Percentiles rank a stretch among this genome's conserved stretches.
Evolutionary conservation across 1,140 invertebrate species (phyloP).

Genomic region (Zaprionus kolodkinae): DNA sequence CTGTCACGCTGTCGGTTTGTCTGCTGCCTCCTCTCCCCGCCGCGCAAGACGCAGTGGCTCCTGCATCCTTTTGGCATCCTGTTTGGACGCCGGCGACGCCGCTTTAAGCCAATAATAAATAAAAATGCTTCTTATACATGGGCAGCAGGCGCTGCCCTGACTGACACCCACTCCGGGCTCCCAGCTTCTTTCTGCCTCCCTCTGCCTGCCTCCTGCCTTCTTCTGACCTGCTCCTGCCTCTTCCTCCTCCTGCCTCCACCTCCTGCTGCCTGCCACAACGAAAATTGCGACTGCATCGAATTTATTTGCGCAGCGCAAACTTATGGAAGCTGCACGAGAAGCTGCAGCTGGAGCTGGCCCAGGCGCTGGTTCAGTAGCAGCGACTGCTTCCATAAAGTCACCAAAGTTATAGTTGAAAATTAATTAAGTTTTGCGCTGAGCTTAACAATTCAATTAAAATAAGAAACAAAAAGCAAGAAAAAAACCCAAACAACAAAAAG

Average conservation of each 20-base stretch:
- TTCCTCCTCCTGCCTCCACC: background rate
- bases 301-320: constrained; percentile 69
- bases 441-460: constrained; percentile 83
- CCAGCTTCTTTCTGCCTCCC: background rate
- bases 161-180: background rate
- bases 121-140: constrained; percentile 72
- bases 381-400: constrained; percentile 63
- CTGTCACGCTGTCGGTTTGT: constrained; percentile 51
- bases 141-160: constrained; percentile 5
- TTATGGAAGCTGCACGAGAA: constrained; percentile 47
- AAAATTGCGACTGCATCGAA: constrained; percentile 72
- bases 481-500: constrained; percentile 69
- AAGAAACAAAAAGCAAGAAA: constrained; percentile 23
- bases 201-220: background rate
- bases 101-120: constrained; percentile 82
- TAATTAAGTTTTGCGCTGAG: constrained; percentile 81
- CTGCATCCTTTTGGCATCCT: constrained; percentile 64
- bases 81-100: constrained; percentile 21
- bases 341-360: background rate
- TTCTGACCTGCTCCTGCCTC: no score
- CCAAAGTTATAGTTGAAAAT: constrained; percentile 78
- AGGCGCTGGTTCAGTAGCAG: background rate
- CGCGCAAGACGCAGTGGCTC: constrained; percentile 44
- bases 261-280: constrained; percentile 31
- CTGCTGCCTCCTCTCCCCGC: background rate